phyloP scores from a whole-genome alignment of 2,888 invertebrate species.

The Sphinx pinastri region DNA sequence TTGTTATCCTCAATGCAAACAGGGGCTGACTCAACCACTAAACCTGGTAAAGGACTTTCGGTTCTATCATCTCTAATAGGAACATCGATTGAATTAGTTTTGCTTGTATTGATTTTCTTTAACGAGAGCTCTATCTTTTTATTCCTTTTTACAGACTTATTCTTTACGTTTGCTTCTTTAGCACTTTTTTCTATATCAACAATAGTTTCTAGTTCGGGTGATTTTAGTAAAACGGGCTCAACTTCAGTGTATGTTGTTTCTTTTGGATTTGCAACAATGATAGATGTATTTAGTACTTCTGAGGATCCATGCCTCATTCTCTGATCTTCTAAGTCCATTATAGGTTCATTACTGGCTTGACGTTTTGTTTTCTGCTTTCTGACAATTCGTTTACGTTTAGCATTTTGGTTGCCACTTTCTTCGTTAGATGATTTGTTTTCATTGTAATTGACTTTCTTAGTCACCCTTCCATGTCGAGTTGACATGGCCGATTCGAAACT shows the following conservation, averaged over 20 bases:
- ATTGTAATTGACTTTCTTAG: conserved; percentile 41
- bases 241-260: conserved; percentile 37
- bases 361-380: conserved; percentile 32
- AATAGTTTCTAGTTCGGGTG: conserved; percentile 58
- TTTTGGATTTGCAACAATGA: conserved; percentile 44
- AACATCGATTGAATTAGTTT: conserved; percentile 3
- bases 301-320: conserved; percentile 54
- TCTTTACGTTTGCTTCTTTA: conserved; percentile 34
- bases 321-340: conserved; percentile 57
- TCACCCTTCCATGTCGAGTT: conserved; percentile 37
- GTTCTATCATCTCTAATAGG: conserved; percentile 49
- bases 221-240: conserved; percentile 41
- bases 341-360: conserved; percentile 33
- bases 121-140: conserved; percentile 34
- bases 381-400: conserved; percentile 36
- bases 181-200: conserved; percentile 38
- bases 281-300: conserved; percentile 58
- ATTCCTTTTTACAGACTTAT: conserved; percentile 35
- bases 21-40: conserved; percentile 59
- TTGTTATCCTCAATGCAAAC: conserved; percentile 42
- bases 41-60: conserved; percentile 65
- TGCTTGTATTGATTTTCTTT: conserved; percentile 7
- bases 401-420: conserved; percentile 32
- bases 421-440: conserved; percentile 45
- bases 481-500: conserved; percentile 45